A percentile compares a stretch with the other conserved stretches of the same genome.
These are phyloP conservation scores for Brenthis hecate DNA, from an alignment of 2,888 invertebrate genomes.

Conservation along the genomic window DNA sequence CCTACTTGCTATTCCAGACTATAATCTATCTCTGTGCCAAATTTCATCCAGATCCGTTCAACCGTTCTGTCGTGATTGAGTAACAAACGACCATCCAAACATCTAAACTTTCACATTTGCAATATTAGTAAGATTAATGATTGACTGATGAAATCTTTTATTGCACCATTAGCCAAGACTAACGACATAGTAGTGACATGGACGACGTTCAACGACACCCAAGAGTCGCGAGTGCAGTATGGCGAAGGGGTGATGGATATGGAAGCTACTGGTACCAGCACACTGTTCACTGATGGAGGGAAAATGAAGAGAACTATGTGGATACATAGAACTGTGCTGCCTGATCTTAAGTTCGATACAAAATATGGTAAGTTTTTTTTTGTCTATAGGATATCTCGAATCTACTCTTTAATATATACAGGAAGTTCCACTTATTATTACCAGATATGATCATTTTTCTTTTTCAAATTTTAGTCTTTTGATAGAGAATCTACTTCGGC, in stretches of 20 bases:
- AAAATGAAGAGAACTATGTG: conserved; percentile 84
- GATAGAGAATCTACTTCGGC: too few relatives aligned
- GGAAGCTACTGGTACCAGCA: conserved; percentile 80
- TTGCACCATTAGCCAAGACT: conserved; percentile 74
- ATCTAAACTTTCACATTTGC: too few relatives aligned
- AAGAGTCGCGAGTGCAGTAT: conserved; percentile 87
- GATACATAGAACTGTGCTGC: conserved; percentile 88
- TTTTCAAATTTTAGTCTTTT: too few relatives aligned
- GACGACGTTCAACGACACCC: conserved; percentile 88
- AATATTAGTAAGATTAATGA: background rate
- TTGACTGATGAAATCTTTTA: background rate
- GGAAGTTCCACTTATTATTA: too few relatives aligned
- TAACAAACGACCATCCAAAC: too few relatives aligned
- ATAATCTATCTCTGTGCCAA: too few relatives aligned
- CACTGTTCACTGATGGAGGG: conserved; percentile 90
- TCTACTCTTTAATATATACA: too few relatives aligned
- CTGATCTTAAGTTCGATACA: conserved; percentile 82
- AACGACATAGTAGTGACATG: conserved; percentile 91
- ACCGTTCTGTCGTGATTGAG: too few relatives aligned
- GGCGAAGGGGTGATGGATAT: conserved; percentile 84
- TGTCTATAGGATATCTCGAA: background rate
- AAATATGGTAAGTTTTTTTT: conserved; percentile 78
- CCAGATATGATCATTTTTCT: too few relatives aligned
- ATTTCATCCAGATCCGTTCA: too few relatives aligned
- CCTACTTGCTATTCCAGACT: too few relatives aligned